phyloP scores from a whole-genome alignment of 2,888 invertebrate species.

The Phrixothrix hirtus region DNA sequence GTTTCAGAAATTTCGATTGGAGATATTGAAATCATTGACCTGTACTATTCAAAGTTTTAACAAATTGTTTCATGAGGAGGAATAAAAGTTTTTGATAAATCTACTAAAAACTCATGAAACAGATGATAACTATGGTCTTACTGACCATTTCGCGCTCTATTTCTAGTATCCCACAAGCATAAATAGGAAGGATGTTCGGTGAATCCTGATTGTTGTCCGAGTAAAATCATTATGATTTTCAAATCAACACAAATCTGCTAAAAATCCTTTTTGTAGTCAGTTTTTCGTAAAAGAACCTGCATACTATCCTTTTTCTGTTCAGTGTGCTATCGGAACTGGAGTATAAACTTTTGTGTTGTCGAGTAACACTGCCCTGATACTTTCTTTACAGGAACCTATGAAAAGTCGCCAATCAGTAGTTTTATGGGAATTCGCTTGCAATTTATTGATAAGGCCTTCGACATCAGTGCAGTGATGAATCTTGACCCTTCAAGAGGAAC shows the following conservation, averaged over 20 bases:
- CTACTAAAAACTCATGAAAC: too few relatives aligned
- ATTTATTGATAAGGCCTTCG: too few relatives aligned
- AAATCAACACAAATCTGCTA: slow-evolving; percentile 15
- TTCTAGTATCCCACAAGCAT: neutral
- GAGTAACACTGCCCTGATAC: slow-evolving; percentile 4
- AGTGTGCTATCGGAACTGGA: slow-evolving; percentile 8
- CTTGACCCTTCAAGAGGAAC: neutral
- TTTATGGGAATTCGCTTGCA: too few relatives aligned
- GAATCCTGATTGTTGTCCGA: slow-evolving; percentile 1
- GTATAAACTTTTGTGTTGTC: too few relatives aligned
- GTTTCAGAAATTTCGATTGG: too few relatives aligned
- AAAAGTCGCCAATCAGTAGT: too few relatives aligned
- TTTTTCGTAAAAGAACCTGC: slow-evolving; percentile 4
- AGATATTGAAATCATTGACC: too few relatives aligned
- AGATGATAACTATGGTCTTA: neutral
- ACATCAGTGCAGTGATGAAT: neutral
- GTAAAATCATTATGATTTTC: slow-evolving; percentile 9
- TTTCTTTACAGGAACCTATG: slow-evolving; percentile 8
- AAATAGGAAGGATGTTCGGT: neutral
- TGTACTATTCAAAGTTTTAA: too few relatives aligned
- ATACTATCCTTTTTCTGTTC: slow-evolving; percentile 13
- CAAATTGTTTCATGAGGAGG: too few relatives aligned
- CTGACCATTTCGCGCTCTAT: neutral
- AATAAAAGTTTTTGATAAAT: too few relatives aligned
- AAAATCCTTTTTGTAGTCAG: neutral